These are phyloP conservation scores for Lasioglossum malachurum DNA, from an alignment of 2,888 invertebrate species.

Conservation along the genomic window DNA sequence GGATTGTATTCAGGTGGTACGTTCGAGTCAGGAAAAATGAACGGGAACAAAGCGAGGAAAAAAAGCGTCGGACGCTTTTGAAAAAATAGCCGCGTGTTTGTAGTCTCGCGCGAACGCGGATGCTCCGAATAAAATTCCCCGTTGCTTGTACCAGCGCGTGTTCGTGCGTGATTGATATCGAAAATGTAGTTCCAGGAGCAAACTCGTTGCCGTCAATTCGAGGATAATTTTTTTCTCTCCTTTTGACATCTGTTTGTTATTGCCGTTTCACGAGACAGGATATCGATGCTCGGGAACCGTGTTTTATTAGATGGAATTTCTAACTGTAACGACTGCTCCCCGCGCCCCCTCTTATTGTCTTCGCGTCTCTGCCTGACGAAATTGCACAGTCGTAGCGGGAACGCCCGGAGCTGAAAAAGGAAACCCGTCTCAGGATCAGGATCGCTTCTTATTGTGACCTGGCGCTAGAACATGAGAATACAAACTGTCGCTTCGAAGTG, in stretches of 20 bases:
- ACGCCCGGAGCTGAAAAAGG: conserved; percentile 9
- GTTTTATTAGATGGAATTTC: conserved; percentile 73
- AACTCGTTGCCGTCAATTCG: conserved; percentile 63
- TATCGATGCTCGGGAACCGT: conserved; percentile 52
- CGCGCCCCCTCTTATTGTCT: conserved; percentile 58
- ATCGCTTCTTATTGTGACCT: conserved; percentile 21
- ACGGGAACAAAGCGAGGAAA: neutral
- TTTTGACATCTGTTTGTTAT: conserved; percentile 59
- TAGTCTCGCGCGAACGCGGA: conserved; percentile 14
- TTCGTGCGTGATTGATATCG: conserved; percentile 70
- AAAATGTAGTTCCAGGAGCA: conserved; percentile 62
- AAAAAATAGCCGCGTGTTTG: conserved; percentile 43
- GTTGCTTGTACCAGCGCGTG: conserved; percentile 41
- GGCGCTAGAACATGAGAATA: neutral
- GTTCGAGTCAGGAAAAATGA: conserved; percentile 29
- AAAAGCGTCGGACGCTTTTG: conserved; percentile 24
- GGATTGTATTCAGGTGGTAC: conserved; percentile 22
- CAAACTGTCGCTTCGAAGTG: neutral
- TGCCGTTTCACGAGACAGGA: conserved; percentile 59
- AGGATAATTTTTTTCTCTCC: conserved; percentile 41
- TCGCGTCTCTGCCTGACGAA: conserved; percentile 40
- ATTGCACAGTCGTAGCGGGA: conserved; percentile 25
- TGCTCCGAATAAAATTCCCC: conserved; percentile 56
- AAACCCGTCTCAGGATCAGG: conserved; percentile 5
- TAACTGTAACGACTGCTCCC: conserved; percentile 70